Evolutionary conservation across 1,140 invertebrate species (phyloP).

Genomic region (Aleiodes sp.): DNA sequence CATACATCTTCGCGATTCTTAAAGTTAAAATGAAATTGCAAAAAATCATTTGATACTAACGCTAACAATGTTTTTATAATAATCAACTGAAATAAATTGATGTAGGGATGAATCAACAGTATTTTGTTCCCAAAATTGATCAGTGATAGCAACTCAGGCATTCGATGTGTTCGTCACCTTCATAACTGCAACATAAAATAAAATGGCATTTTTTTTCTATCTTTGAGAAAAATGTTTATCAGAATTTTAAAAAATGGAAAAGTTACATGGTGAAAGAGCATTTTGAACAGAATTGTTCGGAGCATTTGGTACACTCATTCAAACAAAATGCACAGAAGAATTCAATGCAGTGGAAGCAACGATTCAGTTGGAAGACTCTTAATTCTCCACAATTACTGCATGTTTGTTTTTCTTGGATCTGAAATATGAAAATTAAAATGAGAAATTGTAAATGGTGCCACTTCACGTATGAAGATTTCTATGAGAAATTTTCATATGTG

Average conservation of each 20-base stretch:
- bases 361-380: conserved; percentile 30
- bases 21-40: too few relatives aligned
- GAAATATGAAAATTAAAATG: conserved; percentile 15
- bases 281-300: conserved; percentile 49
- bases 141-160: conserved; percentile 48
- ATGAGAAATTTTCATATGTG: background rate
- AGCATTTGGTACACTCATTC: conserved; percentile 41
- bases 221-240: conserved; percentile 6
- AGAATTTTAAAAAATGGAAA: background rate
- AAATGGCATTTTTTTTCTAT: too few relatives aligned
- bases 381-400: conserved; percentile 40
- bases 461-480: background rate
- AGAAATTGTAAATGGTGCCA: background rate
- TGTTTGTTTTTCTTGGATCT: conserved; percentile 37
- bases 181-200: conserved; percentile 44
- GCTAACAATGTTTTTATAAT: background rate
- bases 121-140: conserved; percentile 7
- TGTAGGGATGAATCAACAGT: background rate
- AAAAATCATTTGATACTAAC: too few relatives aligned
- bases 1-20: too few relatives aligned
- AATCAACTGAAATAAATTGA: background rate
- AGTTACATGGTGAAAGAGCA: conserved; percentile 49
- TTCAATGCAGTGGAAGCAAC: conserved; percentile 51
- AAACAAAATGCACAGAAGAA: conserved; percentile 44
- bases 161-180: conserved; percentile 39